phyloP scores from a whole-genome alignment of 2,797 vertebrate genomes.

The Chanos chanos region DNA sequence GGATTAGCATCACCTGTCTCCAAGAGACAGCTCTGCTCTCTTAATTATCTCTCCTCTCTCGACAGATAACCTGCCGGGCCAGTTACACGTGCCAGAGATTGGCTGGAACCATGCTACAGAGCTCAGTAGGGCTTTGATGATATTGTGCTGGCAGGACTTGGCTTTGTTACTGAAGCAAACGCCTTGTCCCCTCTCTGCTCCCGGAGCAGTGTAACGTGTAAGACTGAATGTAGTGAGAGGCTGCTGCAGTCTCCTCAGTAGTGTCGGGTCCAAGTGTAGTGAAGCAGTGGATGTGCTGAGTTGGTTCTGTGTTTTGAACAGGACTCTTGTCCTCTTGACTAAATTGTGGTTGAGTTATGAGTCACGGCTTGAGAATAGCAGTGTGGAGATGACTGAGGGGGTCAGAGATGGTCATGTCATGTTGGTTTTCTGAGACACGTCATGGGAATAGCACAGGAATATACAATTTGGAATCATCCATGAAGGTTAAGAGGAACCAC shows the following conservation, averaged over 20 bases:
- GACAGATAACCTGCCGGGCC: slow-evolving; percentile 36
- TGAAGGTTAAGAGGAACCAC: slow-evolving; percentile 38
- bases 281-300: not conserved
- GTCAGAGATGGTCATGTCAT: not conserved
- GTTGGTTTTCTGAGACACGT: too few relatives aligned
- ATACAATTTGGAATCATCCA: slow-evolving; percentile 24
- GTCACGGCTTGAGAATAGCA: too few relatives aligned
- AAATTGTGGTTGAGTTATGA: not conserved
- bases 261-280: not conserved
- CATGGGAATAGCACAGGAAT: too few relatives aligned
- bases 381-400: too few relatives aligned
- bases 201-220: not conserved
- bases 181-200: not conserved
- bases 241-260: not conserved
- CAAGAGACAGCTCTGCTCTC: slow-evolving; percentile 25
- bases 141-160: slow-evolving; percentile 28
- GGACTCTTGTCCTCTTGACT: not conserved
- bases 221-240: not conserved
- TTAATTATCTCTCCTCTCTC: slow-evolving; percentile 41
- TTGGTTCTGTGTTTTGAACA: not conserved
- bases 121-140: slow-evolving; percentile 24
- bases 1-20: slow-evolving; percentile 41
- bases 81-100: slow-evolving; percentile 15
- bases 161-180: slow-evolving; percentile 21
- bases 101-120: slow-evolving; percentile 28